Evolutionary conservation across 2,888 invertebrate genomes (phyloP).

Genomic region (Drosophila bunnanda): DNA sequence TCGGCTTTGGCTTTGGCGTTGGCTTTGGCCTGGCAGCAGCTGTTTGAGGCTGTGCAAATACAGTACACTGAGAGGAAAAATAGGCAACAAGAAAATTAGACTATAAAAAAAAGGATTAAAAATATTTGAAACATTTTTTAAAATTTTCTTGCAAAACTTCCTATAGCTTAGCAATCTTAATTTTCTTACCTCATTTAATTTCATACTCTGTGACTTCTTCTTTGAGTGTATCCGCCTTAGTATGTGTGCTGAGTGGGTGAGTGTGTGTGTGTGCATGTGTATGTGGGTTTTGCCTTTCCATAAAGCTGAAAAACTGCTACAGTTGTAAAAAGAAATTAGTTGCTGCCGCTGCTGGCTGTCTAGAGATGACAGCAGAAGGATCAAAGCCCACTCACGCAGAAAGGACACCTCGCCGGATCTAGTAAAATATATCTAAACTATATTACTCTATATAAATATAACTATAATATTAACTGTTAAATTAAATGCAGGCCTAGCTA

Average conservation of each 20-base stretch:
- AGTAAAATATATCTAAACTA: not conserved
- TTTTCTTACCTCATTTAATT: not conserved
- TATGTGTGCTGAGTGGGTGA: not conserved
- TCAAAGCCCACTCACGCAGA: not conserved
- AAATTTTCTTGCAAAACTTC: too few species aligned
- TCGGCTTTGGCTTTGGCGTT: constrained; percentile 12
- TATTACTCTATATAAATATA: not conserved
- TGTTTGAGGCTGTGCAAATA: constrained; percentile 54
- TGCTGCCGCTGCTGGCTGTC: constrained; percentile 44
- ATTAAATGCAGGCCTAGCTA: not conserved
- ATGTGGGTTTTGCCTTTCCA: constrained; percentile 46
- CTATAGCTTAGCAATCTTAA: too few species aligned
- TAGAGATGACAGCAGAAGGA: constrained; percentile 20
- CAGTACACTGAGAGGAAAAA: constrained; percentile 14
- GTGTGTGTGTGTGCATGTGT: constrained; percentile 18
- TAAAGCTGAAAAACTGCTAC: constrained; percentile 74
- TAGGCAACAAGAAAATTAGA: fast-evolving
- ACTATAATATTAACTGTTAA: not conserved
- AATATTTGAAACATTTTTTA: too few species aligned
- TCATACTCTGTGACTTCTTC: not conserved
- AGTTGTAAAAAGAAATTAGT: constrained; percentile 80
- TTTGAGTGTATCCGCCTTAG: too few species aligned
- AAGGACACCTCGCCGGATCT: not conserved
- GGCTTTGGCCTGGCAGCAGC: constrained; percentile 64
- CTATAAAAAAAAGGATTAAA: not conserved